Conservation (phyloP, 2,113 vertebrate species). For the Vombatus ursinus region DNA sequence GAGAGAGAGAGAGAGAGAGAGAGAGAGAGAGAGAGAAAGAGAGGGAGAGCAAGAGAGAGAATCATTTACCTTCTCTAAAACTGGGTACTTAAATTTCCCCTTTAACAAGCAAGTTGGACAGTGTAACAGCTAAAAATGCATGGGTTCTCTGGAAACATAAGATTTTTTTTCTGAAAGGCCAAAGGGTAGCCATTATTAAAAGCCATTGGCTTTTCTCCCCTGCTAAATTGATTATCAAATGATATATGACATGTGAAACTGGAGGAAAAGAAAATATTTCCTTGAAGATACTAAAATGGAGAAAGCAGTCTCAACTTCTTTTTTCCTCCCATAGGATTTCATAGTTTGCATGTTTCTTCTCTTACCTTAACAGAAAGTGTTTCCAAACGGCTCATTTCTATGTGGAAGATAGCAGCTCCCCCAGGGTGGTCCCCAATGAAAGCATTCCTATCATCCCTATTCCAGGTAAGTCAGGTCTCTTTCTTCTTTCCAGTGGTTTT, state of each 20-base stretch:
- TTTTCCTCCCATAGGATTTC: conserved; percentile 35
- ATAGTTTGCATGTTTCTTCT: conserved; percentile 58
- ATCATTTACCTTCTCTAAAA: background rate
- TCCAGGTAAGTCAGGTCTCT: conserved; percentile 88
- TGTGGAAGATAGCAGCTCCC: conserved; percentile 97
- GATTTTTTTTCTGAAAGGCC: background rate
- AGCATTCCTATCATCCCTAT: conserved; percentile 96
- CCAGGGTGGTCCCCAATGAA: conserved; percentile 97
- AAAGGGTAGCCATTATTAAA: background rate
- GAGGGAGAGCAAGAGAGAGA: background rate
- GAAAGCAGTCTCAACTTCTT: background rate
- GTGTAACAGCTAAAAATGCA: background rate
- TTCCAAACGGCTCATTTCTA: conserved; percentile 99
- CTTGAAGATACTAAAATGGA: conserved; percentile 48
- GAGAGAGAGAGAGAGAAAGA: background rate
- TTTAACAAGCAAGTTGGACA: background rate
- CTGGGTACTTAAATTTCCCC: background rate
- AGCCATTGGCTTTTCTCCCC: conserved; percentile 19
- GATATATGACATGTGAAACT: conserved; percentile 48
- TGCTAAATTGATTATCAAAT: background rate
- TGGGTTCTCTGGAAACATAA: background rate
- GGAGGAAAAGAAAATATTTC: background rate
- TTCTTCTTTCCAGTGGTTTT: conserved; percentile 23
- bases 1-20: background rate
- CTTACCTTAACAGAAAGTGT: conserved; percentile 91